Percentiles rank a stretch among this genome's conserved stretches.
Evolutionary conservation across 2,888 invertebrate species (phyloP).

Genomic region (Hirtodrosophila cameraria): DNA sequence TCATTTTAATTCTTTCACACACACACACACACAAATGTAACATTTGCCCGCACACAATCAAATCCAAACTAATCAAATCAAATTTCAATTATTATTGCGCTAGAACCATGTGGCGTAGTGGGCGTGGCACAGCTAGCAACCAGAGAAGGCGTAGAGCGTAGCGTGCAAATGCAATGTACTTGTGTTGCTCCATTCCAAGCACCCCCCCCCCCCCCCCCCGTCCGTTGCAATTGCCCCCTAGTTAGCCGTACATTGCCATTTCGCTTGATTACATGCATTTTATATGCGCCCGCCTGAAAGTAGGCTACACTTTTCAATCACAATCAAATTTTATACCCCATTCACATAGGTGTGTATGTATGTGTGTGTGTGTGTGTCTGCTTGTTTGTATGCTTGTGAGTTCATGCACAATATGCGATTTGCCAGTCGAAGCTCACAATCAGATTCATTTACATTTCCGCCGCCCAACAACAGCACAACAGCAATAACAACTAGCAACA

Average conservation of each 20-base stretch:
- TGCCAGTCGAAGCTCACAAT: constrained; percentile 51
- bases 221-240: constrained; percentile 13
- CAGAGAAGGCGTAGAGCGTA: constrained; percentile 7
- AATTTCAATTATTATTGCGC: constrained; percentile 76
- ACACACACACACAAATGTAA: constrained; percentile 14
- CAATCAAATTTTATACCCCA: constrained; percentile 75
- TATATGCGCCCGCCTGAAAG: constrained; percentile 73
- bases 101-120: constrained; percentile 13
- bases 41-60: constrained; percentile 41
- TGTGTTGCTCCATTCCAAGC: neutral
- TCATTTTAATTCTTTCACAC: constrained; percentile 27
- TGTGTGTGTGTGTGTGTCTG: constrained; percentile 2
- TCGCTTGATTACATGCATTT: constrained; percentile 78
- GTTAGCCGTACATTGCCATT: constrained; percentile 59
- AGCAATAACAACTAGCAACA: constrained; percentile 32
- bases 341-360: constrained; percentile 11
- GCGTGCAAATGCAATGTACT: constrained; percentile 51
- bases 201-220: neutral
- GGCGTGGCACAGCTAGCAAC: constrained; percentile 32
- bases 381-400: constrained; percentile 13
- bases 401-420: constrained; percentile 27
- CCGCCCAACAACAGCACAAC: constrained; percentile 41
- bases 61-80: constrained; percentile 73
- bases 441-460: constrained; percentile 69
- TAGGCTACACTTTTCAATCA: constrained; percentile 80